phyloP scores from a whole-genome alignment of 2,888 invertebrate genomes.

The Xylocampa areola region DNA sequence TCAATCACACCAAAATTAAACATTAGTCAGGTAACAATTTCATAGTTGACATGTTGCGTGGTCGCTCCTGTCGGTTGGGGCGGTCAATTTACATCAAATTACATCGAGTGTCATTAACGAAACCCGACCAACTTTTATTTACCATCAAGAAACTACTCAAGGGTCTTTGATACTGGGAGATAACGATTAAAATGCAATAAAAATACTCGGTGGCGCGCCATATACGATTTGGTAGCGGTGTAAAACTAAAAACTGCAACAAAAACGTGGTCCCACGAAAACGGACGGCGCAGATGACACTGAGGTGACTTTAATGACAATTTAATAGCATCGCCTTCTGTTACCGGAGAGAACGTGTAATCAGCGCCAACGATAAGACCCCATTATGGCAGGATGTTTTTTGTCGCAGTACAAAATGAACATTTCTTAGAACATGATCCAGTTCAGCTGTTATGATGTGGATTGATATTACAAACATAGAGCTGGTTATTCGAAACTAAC shows the following conservation, averaged over 20 bases:
- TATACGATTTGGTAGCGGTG: slow-evolving; percentile 63
- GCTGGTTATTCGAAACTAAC: slow-evolving; percentile 39
- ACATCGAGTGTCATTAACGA: slow-evolving; percentile 85
- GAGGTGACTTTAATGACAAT: slow-evolving; percentile 88
- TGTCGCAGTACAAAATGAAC: slow-evolving; percentile 73
- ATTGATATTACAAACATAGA: slow-evolving; percentile 51
- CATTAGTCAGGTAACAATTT: slow-evolving; percentile 84
- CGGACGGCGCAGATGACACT: slow-evolving; percentile 85
- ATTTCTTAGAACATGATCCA: slow-evolving; percentile 74
- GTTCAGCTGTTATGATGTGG: slow-evolving; percentile 65
- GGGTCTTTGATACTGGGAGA: slow-evolving; percentile 58
- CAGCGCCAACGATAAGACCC: slow-evolving; percentile 84
- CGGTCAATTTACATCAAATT: slow-evolving; percentile 88
- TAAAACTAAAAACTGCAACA: slow-evolving; percentile 86
- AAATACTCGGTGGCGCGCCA: slow-evolving; percentile 36
- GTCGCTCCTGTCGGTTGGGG: slow-evolving; percentile 72
- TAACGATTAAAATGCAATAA: slow-evolving; percentile 68
- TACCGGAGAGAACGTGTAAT: slow-evolving; percentile 82
- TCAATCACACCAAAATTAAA: slow-evolving; percentile 76
- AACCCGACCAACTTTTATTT: slow-evolving; percentile 70
- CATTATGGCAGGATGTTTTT: slow-evolving; percentile 77
- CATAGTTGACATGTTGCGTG: slow-evolving; percentile 89
- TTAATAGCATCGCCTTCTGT: slow-evolving; percentile 88
- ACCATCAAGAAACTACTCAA: slow-evolving; percentile 50
- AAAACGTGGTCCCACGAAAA: slow-evolving; percentile 85